A percentile compares a stretch with the other conserved stretches of the same genome.
Conservation (phyloP, 1,140 invertebrate genomes). For the Calliopsis andreniformis region DNA sequence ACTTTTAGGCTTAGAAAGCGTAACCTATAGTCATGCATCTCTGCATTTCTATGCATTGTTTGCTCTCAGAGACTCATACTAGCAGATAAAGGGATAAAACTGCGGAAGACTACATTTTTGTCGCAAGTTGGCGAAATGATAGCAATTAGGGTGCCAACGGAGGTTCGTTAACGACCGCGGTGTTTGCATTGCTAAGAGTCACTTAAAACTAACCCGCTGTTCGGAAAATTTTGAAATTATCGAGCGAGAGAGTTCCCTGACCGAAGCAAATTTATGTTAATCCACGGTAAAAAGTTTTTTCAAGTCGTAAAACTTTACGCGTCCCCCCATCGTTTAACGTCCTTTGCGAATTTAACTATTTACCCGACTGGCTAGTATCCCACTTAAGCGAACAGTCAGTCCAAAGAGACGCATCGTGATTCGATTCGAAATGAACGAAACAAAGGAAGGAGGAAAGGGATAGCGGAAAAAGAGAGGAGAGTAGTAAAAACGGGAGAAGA, state of each 20-base stretch:
- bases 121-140: slow-evolving; percentile 11
- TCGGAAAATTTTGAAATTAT: slow-evolving; percentile 61
- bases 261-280: slow-evolving; percentile 60
- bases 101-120: slow-evolving; percentile 4
- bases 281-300: slow-evolving; percentile 32
- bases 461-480: neutral
- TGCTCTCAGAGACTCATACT: neutral
- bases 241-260: slow-evolving; percentile 5
- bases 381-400: neutral
- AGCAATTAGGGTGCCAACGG: slow-evolving; percentile 25
- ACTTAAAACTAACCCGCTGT: slow-evolving; percentile 39
- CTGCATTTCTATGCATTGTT: neutral
- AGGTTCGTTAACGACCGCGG: slow-evolving; percentile 30
- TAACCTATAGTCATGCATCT: too few relatives aligned
- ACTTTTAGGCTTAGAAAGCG: too few relatives aligned
- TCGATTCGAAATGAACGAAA: slow-evolving; percentile 29
- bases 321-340: slow-evolving; percentile 26
- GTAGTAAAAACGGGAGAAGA: neutral
- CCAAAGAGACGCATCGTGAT: neutral
- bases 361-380: neutral
- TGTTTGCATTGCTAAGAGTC: slow-evolving; percentile 35
- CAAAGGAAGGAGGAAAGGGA: neutral
- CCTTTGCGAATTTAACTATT: slow-evolving; percentile 49
- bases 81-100: too few relatives aligned
- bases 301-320: slow-evolving; percentile 50